Percentiles rank a stretch among this genome's conserved stretches.
Conservation (phyloP, 2,888 invertebrate genomes). For the Apamea monoglypha region DNA sequence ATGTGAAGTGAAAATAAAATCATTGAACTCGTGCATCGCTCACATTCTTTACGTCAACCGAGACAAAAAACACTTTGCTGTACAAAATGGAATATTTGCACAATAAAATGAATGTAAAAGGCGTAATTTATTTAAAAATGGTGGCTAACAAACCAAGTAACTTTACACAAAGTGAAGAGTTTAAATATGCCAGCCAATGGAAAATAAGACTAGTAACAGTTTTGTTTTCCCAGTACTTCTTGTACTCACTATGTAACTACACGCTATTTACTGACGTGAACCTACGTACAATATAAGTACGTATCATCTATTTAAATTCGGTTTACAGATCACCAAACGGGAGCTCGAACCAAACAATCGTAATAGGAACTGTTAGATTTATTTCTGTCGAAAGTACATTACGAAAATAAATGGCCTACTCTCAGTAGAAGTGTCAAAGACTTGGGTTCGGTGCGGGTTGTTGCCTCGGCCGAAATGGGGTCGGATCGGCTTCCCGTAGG, state of each 20-base stretch:
- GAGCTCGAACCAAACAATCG: conserved; percentile 73
- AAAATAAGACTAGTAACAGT: not conserved
- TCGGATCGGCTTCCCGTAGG: conserved; percentile 75
- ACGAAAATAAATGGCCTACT: conserved; percentile 83
- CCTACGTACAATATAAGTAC: conserved; percentile 14
- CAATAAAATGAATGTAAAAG: conserved; percentile 32
- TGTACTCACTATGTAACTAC: not conserved
- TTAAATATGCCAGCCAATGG: not conserved
- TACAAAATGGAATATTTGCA: conserved; percentile 38
- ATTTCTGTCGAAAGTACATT: conserved; percentile 77
- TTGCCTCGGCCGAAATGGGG: conserved; percentile 81
- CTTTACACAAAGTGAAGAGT: conserved; percentile 12
- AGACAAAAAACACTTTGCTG: conserved; percentile 22
- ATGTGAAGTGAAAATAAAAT: conserved; percentile 41
- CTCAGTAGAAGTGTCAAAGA: conserved; percentile 81
- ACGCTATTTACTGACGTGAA: conserved; percentile 10
- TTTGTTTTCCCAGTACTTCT: not conserved
- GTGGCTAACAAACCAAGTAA: conserved; percentile 1
- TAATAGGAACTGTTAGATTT: conserved; percentile 79
- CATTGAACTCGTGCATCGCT: conserved; percentile 37
- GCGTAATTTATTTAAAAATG: conserved; percentile 23
- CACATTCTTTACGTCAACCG: conserved; percentile 42
- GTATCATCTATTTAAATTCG: conserved; percentile 55
- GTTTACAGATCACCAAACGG: conserved; percentile 59
- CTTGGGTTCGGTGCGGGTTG: conserved; percentile 77